Base-by-base conservation (phyloP, 2,113 vertebrate genomes). In the Coracopsis vasa region DNA sequence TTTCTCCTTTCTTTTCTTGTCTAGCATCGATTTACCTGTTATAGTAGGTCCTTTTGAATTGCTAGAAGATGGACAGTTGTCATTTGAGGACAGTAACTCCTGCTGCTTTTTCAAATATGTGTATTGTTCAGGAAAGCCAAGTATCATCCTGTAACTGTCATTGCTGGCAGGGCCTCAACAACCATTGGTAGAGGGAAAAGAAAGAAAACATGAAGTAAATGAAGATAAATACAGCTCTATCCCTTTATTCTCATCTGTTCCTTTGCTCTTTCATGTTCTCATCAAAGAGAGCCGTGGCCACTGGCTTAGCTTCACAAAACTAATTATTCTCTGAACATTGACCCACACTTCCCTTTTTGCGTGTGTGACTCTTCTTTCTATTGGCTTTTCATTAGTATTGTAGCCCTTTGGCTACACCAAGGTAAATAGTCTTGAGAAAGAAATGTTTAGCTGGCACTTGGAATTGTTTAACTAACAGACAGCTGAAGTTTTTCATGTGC, bases 381-480 rank as follows among this genome's bases (percentile, higher is more conserved):
- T 85, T 87, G 83, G 41, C 66, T 92, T 87, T 73, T 73, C 48
- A 11, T 65, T 50, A 79, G 60, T 79, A 64, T 33, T 61, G n/a
- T 60, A 73, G 45, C 53, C 13, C 81, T 74, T 78, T 66, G 86
- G 61, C 75, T 88, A n/a, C 31, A 39, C 10, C 33, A 61, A 77
- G n/a, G 82, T 95, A 92, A 89, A 96, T 65, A 86, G 56, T 89
- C 72, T 61, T 48, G 51, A 94, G 73, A 84, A 91, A 91, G 23
- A 78, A 56, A 9, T 53, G 75, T 91, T 92, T 64, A 69, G 41
- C 61, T 94, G 80, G 51, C 61, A 58, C 83, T 86, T 89, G 37
- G 51, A 88, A 24, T 21, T 79, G 73, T 90, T 86, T 89, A 69
- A 70, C 62, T 85, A 70, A 78, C 66, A 85, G 91, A 74, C 73